phyloP scores from a whole-genome alignment of 1,140 invertebrate species.

The Camponotus floridanus region DNA sequence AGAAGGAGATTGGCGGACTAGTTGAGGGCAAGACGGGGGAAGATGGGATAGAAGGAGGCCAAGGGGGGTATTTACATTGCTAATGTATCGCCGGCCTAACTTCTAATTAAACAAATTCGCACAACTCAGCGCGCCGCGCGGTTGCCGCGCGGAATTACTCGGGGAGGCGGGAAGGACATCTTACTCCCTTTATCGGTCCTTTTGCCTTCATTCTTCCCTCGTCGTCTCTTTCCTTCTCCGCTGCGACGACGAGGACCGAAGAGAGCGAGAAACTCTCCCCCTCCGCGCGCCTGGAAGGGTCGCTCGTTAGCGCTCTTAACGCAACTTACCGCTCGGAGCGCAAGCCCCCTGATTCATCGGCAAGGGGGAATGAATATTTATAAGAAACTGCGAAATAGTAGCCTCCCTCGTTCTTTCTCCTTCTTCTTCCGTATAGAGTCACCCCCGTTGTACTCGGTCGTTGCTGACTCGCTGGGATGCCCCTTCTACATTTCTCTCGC shows the following conservation, averaged over 20 bases:
- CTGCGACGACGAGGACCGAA: constrained; percentile 38
- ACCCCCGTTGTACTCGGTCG: constrained; percentile 28
- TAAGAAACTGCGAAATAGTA: constrained; percentile 86
- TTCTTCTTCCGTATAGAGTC: constrained; percentile 8
- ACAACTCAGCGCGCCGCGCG: constrained; percentile 81
- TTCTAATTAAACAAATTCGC: constrained; percentile 87
- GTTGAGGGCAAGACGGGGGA: constrained; percentile 36
- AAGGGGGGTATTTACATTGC: constrained; percentile 84
- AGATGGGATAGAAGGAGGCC: constrained; percentile 2
- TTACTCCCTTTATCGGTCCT: constrained; percentile 2
- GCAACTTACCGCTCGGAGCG: constrained; percentile 85
- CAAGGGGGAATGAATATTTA: constrained; percentile 85
- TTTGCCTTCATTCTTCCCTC: background rate
- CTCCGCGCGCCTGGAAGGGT: constrained; percentile 73
- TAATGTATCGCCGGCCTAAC: constrained; percentile 85
- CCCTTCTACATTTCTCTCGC: constrained; percentile 13
- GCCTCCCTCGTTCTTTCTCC: constrained; percentile 60
- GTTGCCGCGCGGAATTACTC: constrained; percentile 78
- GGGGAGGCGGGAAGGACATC: constrained; percentile 17
- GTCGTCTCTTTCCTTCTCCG: background rate
- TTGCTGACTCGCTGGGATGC: constrained; percentile 2
- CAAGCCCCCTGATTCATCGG: constrained; percentile 83
- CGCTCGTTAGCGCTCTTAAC: constrained; percentile 85
- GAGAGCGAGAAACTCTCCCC: constrained; percentile 65
- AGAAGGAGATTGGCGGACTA: constrained; percentile 52